Evolutionary conservation across 2,113 vertebrate genomes (phyloP).

Genomic region (Patagioenas fasciata): DNA sequence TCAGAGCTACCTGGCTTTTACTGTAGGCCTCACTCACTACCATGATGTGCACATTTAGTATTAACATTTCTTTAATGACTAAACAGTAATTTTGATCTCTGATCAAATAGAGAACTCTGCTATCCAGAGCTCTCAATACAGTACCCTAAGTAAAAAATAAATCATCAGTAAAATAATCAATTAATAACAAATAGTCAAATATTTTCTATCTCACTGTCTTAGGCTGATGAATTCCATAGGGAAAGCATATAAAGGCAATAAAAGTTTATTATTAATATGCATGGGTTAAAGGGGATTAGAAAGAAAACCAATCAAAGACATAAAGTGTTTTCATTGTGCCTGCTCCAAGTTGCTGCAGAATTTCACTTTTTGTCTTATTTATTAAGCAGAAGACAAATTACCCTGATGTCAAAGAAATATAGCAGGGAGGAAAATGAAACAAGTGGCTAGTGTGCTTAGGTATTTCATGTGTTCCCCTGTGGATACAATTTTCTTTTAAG

Average conservation of each 20-base stretch:
- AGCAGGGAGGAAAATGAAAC: slow-evolving; percentile 55
- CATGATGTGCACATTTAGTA: background rate
- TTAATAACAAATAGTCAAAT: background rate
- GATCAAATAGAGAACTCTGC: background rate
- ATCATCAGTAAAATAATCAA: background rate
- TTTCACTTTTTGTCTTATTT: slow-evolving; percentile 51
- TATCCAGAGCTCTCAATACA: background rate
- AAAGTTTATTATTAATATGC: slow-evolving; percentile 14
- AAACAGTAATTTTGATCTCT: background rate
- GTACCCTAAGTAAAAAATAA: background rate
- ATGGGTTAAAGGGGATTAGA: background rate
- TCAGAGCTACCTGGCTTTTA: background rate
- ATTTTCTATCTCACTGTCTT: background rate
- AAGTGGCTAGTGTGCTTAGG: background rate
- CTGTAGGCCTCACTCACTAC: background rate
- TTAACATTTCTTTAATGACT: background rate
- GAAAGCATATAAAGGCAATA: background rate
- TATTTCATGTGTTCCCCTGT: background rate
- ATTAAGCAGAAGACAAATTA: slow-evolving; percentile 67
- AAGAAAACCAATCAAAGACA: background rate
- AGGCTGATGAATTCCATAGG: background rate
- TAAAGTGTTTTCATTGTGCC: slow-evolving; percentile 22
- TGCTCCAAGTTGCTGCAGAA: slow-evolving; percentile 42
- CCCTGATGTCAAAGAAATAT: slow-evolving; percentile 45
- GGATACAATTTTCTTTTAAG: background rate